Evolutionary conservation across 1,140 invertebrate genomes (phyloP).

Genomic region (Drosophila nannoptera): DNA sequence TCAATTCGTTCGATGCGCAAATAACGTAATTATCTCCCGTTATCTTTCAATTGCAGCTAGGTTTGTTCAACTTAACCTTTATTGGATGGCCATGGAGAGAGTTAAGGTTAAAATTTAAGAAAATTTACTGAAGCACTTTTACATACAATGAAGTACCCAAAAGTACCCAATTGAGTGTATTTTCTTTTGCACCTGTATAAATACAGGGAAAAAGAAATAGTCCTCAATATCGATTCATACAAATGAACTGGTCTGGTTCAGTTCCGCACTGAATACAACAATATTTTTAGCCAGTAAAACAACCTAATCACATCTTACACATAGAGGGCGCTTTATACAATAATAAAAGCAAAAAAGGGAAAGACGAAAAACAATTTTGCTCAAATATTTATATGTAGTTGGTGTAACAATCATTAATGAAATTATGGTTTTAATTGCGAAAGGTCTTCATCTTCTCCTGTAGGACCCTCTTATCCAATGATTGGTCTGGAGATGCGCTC

Average conservation of each 20-base stretch:
- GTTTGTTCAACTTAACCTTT: neutral
- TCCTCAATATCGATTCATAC: no score
- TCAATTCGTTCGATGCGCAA: neutral
- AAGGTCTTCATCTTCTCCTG: no score
- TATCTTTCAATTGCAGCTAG: neutral
- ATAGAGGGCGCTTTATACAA: constrained; percentile 14
- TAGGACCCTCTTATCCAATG: neutral
- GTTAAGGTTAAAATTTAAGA: neutral
- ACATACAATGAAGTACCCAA: no score
- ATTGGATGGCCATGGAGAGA: neutral
- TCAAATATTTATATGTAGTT: no score
- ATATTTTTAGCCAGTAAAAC: no score
- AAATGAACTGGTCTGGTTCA: neutral
- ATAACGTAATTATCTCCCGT: neutral
- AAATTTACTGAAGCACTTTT: neutral
- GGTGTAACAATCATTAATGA: no score
- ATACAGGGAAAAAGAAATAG: no score
- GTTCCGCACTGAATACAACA: neutral
- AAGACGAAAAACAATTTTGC: no score
- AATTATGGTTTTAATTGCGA: no score
- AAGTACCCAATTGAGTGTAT: no score
- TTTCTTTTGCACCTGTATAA: no score
- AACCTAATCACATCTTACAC: neutral
- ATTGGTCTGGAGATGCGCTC: neutral
- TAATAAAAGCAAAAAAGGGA: neutral